These are phyloP conservation scores for Solenodon paradoxus DNA, from an alignment of 2,113 vertebrate genomes.

Conservation along the genomic window DNA sequence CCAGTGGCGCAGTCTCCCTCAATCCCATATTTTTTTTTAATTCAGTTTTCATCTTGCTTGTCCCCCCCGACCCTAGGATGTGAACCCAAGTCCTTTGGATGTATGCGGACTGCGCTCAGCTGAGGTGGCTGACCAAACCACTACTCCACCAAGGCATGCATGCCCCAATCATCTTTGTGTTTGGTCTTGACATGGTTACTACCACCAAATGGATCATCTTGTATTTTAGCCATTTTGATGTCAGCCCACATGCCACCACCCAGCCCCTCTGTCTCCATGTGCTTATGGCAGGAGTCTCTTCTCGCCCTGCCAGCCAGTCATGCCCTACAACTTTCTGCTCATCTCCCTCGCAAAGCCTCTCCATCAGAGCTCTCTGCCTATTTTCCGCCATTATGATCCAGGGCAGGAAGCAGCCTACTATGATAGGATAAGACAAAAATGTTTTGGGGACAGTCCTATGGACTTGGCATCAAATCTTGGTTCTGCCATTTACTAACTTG, in stretches of 20 bases:
- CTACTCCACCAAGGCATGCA: too few relatives aligned
- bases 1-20: rapidly evolving
- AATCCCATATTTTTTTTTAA: too few relatives aligned
- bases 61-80: too few relatives aligned
- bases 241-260: too few relatives aligned
- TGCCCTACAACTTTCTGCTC: neutral
- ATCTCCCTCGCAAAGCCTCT: neutral
- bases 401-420: neutral
- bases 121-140: too few relatives aligned
- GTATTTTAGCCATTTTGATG: neutral
- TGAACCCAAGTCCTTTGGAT: too few relatives aligned
- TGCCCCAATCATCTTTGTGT: neutral
- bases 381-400: neutral
- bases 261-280: neutral
- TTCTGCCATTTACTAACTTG: neutral
- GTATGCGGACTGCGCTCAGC: too few relatives aligned
- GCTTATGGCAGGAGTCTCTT: neutral
- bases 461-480: neutral
- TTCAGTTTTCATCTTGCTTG: too few relatives aligned
- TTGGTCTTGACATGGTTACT: neutral
- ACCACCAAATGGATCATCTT: neutral
- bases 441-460: neutral
- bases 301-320: neutral
- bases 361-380: too few relatives aligned
- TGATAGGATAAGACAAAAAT: neutral